These are phyloP conservation scores for Andrena bucephala DNA, from an alignment of 2,888 invertebrate species.

Conservation along the genomic window DNA sequence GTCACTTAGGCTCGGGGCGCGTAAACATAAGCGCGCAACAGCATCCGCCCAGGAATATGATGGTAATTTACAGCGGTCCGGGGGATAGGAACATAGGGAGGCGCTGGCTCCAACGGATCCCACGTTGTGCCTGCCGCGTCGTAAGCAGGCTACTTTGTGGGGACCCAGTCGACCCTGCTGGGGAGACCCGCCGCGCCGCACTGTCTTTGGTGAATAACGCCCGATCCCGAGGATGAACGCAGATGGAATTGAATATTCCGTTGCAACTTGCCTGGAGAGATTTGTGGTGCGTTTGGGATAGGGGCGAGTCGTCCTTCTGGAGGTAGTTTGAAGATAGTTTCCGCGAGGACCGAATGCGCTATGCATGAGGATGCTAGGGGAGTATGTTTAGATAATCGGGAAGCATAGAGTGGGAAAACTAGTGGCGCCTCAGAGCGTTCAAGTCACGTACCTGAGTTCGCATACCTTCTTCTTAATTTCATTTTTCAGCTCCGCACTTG, in stretches of 20 bases:
- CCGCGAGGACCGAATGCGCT: not conserved
- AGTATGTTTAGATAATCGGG: not conserved
- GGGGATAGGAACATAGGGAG: conserved; percentile 17
- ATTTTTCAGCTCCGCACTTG: too few species aligned
- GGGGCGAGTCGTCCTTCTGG: conserved; percentile 14
- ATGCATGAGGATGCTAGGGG: not conserved
- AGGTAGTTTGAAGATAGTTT: conserved; percentile 31
- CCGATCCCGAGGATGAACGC: conserved; percentile 42
- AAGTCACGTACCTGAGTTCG: not conserved
- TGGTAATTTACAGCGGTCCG: conserved; percentile 60
- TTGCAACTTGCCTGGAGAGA: conserved; percentile 17
- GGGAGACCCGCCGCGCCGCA: not conserved
- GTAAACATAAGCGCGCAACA: conserved; percentile 67
- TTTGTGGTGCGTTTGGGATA: conserved; percentile 42
- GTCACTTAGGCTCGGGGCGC: conserved; percentile 60
- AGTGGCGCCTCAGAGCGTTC: not conserved
- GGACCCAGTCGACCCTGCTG: conserved; percentile 24
- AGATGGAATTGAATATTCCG: conserved; percentile 33
- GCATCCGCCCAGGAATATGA: conserved; percentile 47
- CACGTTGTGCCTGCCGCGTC: conserved; percentile 17
- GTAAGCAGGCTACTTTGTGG: conserved; percentile 52
- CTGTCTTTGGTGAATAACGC: conserved; percentile 50
- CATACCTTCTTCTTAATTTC: too few species aligned
- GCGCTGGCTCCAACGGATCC: not conserved
- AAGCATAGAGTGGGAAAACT: not conserved